Conservation (phyloP, 2,888 invertebrate species). For the Drosophila vallismaia region DNA sequence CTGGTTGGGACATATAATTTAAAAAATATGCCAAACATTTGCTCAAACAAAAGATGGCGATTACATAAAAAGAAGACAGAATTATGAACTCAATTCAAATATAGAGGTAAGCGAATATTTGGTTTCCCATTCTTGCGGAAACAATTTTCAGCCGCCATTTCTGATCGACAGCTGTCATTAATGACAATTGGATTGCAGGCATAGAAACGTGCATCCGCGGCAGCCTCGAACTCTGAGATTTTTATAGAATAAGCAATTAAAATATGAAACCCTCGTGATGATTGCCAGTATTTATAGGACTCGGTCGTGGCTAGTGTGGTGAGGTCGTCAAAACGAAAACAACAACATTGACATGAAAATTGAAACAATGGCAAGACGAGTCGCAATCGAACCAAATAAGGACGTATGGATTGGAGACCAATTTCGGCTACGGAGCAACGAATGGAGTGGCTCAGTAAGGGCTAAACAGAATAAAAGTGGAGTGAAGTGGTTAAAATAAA, state of each 20-base stretch:
- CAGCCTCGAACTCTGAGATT: constrained; percentile 35
- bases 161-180: constrained; percentile 82
- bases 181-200: constrained; percentile 75
- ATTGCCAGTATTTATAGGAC: constrained; percentile 61
- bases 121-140: constrained; percentile 31
- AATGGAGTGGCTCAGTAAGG: constrained; percentile 9
- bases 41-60: constrained; percentile 67
- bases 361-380: constrained; percentile 69
- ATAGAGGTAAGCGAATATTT: constrained; percentile 12
- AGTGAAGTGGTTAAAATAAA: constrained; percentile 58
- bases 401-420: constrained; percentile 4
- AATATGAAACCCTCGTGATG: constrained; percentile 60
- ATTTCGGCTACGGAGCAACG: not conserved
- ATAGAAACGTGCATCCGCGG: not conserved
- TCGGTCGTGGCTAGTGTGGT: constrained; percentile 22
- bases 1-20: no score
- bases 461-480: constrained; percentile 7
- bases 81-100: constrained; percentile 57
- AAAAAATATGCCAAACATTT: constrained; percentile 65
- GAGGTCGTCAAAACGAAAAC: constrained; percentile 78
- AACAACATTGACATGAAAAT: constrained; percentile 65
- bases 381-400: constrained; percentile 37
- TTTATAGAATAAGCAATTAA: constrained; percentile 73
- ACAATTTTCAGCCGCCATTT: constrained; percentile 72
- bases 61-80: constrained; percentile 48